Evolutionary conservation across 2,888 invertebrate genomes (phyloP), one percentile per base, ranked within the genome.

Genomic region (Gryllus longicercus): DNA sequence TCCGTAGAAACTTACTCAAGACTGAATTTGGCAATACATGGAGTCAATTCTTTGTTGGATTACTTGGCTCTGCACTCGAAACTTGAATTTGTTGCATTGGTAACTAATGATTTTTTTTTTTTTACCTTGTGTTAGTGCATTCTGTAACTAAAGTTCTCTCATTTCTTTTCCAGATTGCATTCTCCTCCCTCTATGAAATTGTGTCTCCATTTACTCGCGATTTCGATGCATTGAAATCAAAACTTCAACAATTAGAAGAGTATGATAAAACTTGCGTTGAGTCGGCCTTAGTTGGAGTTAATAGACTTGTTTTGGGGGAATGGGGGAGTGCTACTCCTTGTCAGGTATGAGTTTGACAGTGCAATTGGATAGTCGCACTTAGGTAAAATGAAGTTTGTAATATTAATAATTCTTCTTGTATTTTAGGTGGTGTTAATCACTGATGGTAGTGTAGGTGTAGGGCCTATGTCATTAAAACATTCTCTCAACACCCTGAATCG

Each of bases 271-370:
- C 97, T 0, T 94, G 94, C 85, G 90, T 97, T 81, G 93, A 95
- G 85, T 90, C 91, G 11, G 95, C 95, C 78, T 88, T 98, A 3
- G 91, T 92, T 84, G 95, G 94, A 25, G 92, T 95, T 1, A 94
- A 93, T 85, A 92, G 92, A 84, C 89, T 96, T 79, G 91, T 97
- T 63, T 89, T 94, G 63, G 92, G 93, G 79, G 96, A 96, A 86
- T 98, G 98, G 98, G 97, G 97, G 10, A 93, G 92, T 82, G 93
- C 94, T 83, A 95, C 94, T 78, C 92, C 94, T 12, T 94, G 95
- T 84, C 97, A 98, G 88, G 92, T 93, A 85, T 84, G 81, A 83
- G n/a, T 76, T 78, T 50, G 50, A 50, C 11, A 5, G 63, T 63
- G 63, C 1, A n/a, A n/a, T 18, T 18, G n/a, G 63, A 63, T 63